Percentiles rank a stretch among this genome's conserved stretches.
These are phyloP conservation scores for Lypha dubia DNA, from an alignment of 2,888 invertebrate species.

Conservation along the genomic window DNA sequence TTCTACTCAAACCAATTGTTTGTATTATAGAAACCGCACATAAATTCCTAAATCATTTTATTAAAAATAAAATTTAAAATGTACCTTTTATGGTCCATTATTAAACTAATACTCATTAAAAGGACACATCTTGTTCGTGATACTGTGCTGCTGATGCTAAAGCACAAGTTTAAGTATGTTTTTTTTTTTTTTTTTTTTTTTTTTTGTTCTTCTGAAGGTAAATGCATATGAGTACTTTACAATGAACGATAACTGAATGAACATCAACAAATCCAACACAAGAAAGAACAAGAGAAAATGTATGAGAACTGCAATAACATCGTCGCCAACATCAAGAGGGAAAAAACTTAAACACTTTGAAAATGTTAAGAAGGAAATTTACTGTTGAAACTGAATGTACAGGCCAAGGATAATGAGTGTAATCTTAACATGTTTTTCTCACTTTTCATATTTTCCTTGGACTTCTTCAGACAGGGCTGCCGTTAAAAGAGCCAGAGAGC, in stretches of 20 bases:
- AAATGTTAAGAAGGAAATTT: slow-evolving; percentile 70
- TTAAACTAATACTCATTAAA: background rate
- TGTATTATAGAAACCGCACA: too few species aligned
- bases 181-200: too few species aligned
- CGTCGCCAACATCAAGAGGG: slow-evolving; percentile 34
- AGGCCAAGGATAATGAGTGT: slow-evolving; percentile 71
- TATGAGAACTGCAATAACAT: slow-evolving; percentile 51
- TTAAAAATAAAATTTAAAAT: slow-evolving; percentile 2
- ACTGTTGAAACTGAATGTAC: slow-evolving; percentile 62
- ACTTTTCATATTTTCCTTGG: too few species aligned
- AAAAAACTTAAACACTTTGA: slow-evolving; percentile 66
- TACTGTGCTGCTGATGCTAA: too few species aligned
- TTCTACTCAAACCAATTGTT: too few species aligned
- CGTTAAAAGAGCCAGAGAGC: slow-evolving; percentile 32
- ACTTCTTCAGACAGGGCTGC: too few species aligned
- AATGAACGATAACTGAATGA: slow-evolving; percentile 47
- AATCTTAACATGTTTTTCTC: slow-evolving; percentile 26
- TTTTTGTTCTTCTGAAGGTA: too few species aligned
- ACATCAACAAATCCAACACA: slow-evolving; percentile 45
- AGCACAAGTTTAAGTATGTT: slow-evolving; percentile 54
- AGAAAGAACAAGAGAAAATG: background rate
- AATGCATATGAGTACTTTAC: slow-evolving; percentile 54
- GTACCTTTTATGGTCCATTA: slow-evolving; percentile 25
- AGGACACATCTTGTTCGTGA: slow-evolving; percentile 28
- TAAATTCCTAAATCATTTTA: background rate